phyloP scores from a whole-genome alignment of 2,797 vertebrate genomes.

The Schizopygopsis malacanthus region DNA sequence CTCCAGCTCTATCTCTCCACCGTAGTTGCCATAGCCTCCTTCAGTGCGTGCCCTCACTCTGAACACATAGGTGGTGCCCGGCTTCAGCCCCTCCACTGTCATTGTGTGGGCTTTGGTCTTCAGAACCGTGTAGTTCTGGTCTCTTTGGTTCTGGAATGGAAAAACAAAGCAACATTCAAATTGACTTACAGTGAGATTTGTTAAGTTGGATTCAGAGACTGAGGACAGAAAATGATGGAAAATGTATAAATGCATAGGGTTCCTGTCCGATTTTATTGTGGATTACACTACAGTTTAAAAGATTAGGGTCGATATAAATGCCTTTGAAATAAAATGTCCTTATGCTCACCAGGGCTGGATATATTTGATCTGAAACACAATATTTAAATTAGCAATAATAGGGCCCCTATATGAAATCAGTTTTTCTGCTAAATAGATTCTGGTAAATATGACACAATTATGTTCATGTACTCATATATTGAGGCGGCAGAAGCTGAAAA shows the following conservation, averaged over 20 bases:
- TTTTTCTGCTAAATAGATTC: too few species aligned
- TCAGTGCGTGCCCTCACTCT: constrained; percentile 82
- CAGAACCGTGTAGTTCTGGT: constrained; percentile 85
- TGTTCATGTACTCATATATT: too few species aligned
- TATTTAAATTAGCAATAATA: not conserved
- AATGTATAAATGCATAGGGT: not conserved
- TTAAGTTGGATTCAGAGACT: not conserved
- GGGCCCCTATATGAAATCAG: not conserved
- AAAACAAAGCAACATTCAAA: not conserved
- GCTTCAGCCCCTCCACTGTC: constrained; percentile 86
- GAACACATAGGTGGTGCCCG: constrained; percentile 84
- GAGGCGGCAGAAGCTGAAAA: too few species aligned
- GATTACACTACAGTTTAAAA: not conserved
- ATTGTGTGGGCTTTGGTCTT: constrained; percentile 85
- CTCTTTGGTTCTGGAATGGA: constrained; percentile 80
- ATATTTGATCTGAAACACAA: not conserved
- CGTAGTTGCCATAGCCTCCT: constrained; percentile 83
- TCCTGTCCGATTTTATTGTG: not conserved
- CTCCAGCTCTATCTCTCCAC: constrained; percentile 85
- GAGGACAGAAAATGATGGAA: not conserved
- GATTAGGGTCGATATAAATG: not conserved
- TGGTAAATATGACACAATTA: too few species aligned
- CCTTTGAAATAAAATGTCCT: not conserved
- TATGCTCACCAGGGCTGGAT: not conserved
- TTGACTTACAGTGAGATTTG: not conserved